Evolutionary conservation across 2,797 vertebrate genomes (phyloP).

Genomic region (Paguma larvata): DNA sequence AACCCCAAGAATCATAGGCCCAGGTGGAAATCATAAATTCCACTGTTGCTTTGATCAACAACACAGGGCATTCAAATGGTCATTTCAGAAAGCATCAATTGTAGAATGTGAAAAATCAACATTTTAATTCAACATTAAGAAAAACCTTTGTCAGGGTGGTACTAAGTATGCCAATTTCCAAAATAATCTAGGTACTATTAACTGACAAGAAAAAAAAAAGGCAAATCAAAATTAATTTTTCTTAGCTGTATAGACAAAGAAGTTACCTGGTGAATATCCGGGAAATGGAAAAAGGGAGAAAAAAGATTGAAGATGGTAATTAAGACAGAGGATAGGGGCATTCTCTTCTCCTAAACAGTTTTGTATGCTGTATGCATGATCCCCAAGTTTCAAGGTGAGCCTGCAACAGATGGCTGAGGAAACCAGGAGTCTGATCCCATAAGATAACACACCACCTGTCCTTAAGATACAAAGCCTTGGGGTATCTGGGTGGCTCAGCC

Average conservation of each 20-base stretch:
- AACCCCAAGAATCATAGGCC: neutral
- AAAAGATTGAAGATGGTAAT: neutral
- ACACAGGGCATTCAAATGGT: neutral
- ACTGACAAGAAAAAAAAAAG: neutral
- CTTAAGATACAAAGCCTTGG: neutral
- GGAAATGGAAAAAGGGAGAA: neutral
- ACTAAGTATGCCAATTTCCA: neutral
- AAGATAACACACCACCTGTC: neutral
- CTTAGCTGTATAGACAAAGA: neutral
- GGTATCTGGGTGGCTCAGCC: too few species aligned
- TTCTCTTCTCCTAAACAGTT: neutral
- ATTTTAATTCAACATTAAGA: neutral
- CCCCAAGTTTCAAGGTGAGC: neutral
- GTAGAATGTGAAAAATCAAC: neutral
- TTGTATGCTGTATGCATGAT: accelerated
- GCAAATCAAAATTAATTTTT: neutral
- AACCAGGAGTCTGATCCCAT: neutral
- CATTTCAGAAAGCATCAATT: neutral
- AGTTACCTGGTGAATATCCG: neutral
- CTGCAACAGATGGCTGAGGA: neutral
- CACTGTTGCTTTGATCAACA: neutral
- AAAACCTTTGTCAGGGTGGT: neutral
- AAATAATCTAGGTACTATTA: neutral
- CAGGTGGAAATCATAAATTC: neutral
- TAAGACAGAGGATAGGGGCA: neutral